Conservation (phyloP, 2,797 vertebrate genomes). For the Brachyrhaphis roseni region DNA sequence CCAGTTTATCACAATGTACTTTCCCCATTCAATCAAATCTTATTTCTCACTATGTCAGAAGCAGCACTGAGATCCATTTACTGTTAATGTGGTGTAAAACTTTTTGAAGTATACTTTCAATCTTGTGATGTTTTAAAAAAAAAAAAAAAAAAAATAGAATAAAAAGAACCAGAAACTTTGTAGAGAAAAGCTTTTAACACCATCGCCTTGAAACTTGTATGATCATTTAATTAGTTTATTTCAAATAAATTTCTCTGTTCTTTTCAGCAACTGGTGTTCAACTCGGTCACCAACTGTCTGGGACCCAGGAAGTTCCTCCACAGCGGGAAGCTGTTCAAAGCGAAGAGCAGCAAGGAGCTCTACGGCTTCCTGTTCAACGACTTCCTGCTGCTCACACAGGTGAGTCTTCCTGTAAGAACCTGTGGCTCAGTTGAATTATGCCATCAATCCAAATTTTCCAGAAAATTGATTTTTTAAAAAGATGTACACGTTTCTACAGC, state of each 20-base stretch:
- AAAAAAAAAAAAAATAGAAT: too few relatives aligned
- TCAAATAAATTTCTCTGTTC: neutral
- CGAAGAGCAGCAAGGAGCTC: slow-evolving; percentile 98
- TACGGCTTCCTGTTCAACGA: slow-evolving; percentile 99
- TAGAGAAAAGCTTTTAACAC: neutral
- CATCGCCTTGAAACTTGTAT: neutral
- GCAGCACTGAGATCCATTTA: neutral
- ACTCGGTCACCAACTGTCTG: slow-evolving; percentile 98
- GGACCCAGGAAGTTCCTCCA: slow-evolving; percentile 98
- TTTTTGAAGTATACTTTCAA: neutral
- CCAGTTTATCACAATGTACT: neutral
- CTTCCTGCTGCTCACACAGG: slow-evolving; percentile 95
- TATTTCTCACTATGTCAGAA: neutral
- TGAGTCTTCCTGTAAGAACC: neutral
- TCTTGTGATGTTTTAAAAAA: neutral
- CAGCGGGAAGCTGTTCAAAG: slow-evolving; percentile 98
- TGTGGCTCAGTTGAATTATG: neutral
- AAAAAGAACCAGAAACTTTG: neutral
- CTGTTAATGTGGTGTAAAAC: neutral
- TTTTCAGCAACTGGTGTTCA: slow-evolving; percentile 96
- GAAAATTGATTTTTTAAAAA: neutral
- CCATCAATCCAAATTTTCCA: neutral
- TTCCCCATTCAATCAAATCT: neutral
- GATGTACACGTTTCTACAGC: neutral
- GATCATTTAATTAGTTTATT: neutral